A percentile compares a stretch with the other conserved stretches of the same genome.
These are phyloP conservation scores for Radopholus similis DNA, from an alignment of 1,140 invertebrate species.

Conservation along the genomic window DNA sequence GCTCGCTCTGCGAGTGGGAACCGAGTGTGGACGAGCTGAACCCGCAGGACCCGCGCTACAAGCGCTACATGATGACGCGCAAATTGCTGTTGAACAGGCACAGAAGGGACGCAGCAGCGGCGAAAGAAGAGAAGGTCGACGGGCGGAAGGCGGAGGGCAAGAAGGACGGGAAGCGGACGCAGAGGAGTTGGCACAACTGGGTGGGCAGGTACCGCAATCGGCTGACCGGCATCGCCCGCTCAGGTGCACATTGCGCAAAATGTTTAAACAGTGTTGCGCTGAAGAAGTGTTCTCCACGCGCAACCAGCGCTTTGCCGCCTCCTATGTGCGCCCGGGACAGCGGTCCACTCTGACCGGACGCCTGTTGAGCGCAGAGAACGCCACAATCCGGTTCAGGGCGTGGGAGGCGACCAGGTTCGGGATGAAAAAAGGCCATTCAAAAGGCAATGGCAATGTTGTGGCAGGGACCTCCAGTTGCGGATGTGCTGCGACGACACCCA, in stretches of 20 bases:
- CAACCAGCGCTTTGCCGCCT: conserved; percentile 49
- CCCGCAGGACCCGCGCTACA: conserved; percentile 26
- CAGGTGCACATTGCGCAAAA: conserved; percentile 1
- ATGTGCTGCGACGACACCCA: conserved; percentile 43
- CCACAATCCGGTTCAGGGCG: conserved; percentile 33
- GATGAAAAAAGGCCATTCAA: background rate
- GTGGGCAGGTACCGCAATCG: conserved; percentile 34
- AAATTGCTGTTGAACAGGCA: conserved; percentile 1
- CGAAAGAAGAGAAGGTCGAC: background rate
- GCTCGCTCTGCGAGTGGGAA: conserved; percentile 36
- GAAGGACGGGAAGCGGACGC: background rate
- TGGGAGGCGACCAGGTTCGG: conserved; percentile 41
- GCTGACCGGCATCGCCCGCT: conserved; percentile 34
- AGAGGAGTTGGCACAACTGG: conserved; percentile 41
- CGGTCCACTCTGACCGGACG: conserved; percentile 35
- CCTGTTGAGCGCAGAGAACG: conserved; percentile 21
- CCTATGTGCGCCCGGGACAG: conserved; percentile 40
- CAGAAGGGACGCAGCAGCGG: background rate
- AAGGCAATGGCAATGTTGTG: background rate
- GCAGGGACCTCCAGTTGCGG: conserved; percentile 35
- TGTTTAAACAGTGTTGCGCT: background rate
- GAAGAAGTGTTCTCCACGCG: conserved; percentile 33
- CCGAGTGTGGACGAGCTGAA: conserved; percentile 32
- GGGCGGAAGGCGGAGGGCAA: background rate
- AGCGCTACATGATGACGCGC: conserved; percentile 11